Conservation (phyloP, 2,888 invertebrate genomes). For the Bombyx huttoni region DNA sequence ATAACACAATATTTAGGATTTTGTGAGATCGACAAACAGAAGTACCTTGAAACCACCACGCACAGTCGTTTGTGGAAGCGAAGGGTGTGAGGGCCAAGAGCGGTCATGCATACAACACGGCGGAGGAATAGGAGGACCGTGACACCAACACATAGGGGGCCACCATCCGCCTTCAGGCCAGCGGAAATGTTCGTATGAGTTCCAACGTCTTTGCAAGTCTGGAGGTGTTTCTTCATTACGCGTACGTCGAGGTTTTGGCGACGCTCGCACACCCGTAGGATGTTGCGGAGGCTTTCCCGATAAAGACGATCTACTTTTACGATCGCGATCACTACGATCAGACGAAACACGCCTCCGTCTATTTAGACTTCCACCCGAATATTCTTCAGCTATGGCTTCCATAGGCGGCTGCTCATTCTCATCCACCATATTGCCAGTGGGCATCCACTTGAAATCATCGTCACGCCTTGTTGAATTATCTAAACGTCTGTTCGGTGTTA, state of each 20-base stretch:
- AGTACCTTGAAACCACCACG: conserved; percentile 62
- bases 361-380: conserved; percentile 66
- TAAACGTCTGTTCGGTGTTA: conserved; percentile 49
- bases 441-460: conserved; percentile 80
- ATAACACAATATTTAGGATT: background rate
- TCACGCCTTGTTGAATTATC: conserved; percentile 77
- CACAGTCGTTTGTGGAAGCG: conserved; percentile 42
- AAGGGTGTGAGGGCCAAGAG: conserved; percentile 63
- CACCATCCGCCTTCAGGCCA: conserved; percentile 70
- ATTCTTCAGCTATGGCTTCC: conserved; percentile 42
- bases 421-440: conserved; percentile 44
- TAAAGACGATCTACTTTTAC: conserved; percentile 75
- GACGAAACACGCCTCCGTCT: conserved; percentile 63
- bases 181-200: conserved; percentile 74
- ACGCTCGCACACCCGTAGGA: conserved; percentile 49
- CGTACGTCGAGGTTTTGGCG: conserved; percentile 49
- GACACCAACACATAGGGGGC: conserved; percentile 65
- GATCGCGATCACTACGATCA: conserved; percentile 74
- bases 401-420: conserved; percentile 32
- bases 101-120: conserved; percentile 64
- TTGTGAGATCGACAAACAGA: background rate
- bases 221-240: conserved; percentile 51
- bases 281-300: conserved; percentile 66
- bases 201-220: conserved; percentile 61
- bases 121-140: conserved; percentile 54